Conservation (phyloP, 2,113 vertebrate species). For the Microtus montanus region DNA sequence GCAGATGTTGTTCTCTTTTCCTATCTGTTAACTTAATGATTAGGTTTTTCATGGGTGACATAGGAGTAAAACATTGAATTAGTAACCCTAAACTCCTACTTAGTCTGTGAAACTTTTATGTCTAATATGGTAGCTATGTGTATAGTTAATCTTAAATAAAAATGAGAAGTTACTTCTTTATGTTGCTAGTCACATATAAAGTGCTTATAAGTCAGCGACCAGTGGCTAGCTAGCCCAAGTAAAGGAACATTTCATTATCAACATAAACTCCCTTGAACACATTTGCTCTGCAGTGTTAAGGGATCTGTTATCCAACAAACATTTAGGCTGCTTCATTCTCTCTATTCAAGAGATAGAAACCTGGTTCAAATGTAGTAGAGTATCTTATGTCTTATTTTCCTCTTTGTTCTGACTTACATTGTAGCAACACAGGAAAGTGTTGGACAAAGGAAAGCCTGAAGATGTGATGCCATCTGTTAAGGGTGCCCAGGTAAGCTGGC, state of each 20-base stretch:
- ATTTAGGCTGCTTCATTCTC: not conserved
- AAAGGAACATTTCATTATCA: accelerated
- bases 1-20: not conserved
- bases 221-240: too few relatives aligned
- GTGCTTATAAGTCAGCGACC: not conserved
- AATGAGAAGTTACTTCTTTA: not conserved
- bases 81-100: not conserved
- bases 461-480: constrained; percentile 97
- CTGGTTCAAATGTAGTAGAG: not conserved
- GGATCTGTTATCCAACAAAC: too few relatives aligned
- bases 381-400: not conserved
- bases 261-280: not conserved
- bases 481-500: constrained; percentile 92
- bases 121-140: not conserved
- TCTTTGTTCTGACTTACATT: constrained; percentile 78
- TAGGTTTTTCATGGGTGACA: not conserved
- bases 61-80: not conserved
- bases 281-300: not conserved
- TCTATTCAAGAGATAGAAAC: not conserved
- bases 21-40: not conserved
- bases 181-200: not conserved
- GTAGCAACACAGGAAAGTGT: constrained; percentile 99
- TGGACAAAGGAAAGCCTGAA: constrained; percentile 99
- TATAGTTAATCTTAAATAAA: not conserved
- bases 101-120: not conserved